Base-by-base conservation (phyloP, 2,113 vertebrate species). In the Parotia lawesii region DNA sequence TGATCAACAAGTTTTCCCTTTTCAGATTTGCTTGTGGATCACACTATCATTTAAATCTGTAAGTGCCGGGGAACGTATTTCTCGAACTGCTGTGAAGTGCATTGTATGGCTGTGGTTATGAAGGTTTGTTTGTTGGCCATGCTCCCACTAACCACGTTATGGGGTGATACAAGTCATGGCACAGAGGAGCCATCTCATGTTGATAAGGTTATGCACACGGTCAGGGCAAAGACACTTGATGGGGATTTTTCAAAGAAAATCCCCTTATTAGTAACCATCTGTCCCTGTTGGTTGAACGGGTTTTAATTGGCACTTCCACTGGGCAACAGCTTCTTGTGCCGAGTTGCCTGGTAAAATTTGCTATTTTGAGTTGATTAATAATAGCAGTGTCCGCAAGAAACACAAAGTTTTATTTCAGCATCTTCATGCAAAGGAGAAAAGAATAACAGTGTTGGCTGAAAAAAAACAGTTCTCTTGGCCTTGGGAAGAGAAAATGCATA, bases 81-180 rank as follows among this genome's bases (percentile, higher is more conserved):
- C 75, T 90, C 87, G 78, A 53, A 79, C 50, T 62, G 64, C 60
- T 29, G 15, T 76, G 85, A 53, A 82, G 38, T 74, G 47, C 31
- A 38, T 72, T 48, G 40, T 71, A 22, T 77, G 38, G 28, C 45
- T 87, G 67, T 31, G 24, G 75, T 81, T 90, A 61, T 42, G 76
- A 66, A 33, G 90, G 89, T 83, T 85, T 38, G 57, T 50, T 95
- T 91, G 53, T 73, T 73, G 77, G n/a, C 60, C 73, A 20, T 61
- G 71, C 10, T 15, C 86, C 31, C 40, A 54, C 57, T 51, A 77
- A 89, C 48, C 37, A 51, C 38, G 7, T 29, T 29, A 20, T 71
- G 15, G 44, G 22, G 20, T n/a, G 74, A 33, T 50, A 37, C 6
- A 47, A 93, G 71, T 87, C 66, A 17, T 71, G 74, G 22, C 31